These are phyloP conservation scores for Dolichopus griseipennis DNA, from an alignment of 2,888 invertebrate species.

Conservation along the genomic window DNA sequence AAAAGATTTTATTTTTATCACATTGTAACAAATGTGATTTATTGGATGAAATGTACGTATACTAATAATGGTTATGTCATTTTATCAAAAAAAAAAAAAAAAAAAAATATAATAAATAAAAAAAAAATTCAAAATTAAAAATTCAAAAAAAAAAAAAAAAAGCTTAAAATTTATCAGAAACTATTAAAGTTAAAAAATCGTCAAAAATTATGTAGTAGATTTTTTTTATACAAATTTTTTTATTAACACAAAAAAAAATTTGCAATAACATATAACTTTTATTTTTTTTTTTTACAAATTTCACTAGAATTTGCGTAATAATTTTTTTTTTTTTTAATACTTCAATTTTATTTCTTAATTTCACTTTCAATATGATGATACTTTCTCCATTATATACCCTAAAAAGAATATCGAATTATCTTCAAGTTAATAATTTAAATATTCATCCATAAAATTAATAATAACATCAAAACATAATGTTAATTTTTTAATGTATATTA, in stretches of 20 bases:
- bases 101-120: not conserved
- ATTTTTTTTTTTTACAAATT: not conserved
- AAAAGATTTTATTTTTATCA: constrained; percentile 1
- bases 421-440: too few species aligned
- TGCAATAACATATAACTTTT: not conserved
- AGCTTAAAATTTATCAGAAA: not conserved
- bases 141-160: not conserved
- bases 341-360: not conserved
- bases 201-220: not conserved
- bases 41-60: not conserved
- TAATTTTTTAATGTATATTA: too few species aligned
- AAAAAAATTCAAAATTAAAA: not conserved
- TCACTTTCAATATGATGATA: not conserved
- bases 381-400: too few species aligned
- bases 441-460: too few species aligned
- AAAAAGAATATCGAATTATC: too few species aligned
- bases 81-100: not conserved
- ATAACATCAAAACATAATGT: too few species aligned
- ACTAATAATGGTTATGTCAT: not conserved
- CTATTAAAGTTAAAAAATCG: not conserved
- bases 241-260: not conserved
- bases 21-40: constrained; percentile 1
- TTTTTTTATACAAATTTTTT: not conserved
- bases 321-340: not conserved
- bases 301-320: not conserved